These are phyloP conservation scores for Tiliacea aurago DNA, from an alignment of 2,888 invertebrate species.

Conservation along the genomic window DNA sequence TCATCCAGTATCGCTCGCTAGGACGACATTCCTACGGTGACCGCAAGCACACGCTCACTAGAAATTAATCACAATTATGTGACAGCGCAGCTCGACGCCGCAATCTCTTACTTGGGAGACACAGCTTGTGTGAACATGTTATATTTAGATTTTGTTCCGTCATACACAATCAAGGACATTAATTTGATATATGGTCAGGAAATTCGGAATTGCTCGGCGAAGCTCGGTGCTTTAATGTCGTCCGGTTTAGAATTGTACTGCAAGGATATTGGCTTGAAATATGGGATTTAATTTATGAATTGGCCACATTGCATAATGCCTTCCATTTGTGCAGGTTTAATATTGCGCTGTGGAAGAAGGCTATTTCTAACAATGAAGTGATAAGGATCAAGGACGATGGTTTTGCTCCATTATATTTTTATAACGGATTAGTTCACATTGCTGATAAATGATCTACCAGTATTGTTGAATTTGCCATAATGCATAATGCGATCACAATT, in stretches of 20 bases:
- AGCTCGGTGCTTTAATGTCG: conserved; percentile 32
- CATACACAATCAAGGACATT: conserved; percentile 63
- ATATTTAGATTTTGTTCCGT: conserved; percentile 64
- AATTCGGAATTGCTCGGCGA: conserved; percentile 55
- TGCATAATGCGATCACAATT: background rate
- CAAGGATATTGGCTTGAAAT: conserved; percentile 47
- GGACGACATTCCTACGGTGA: conserved; percentile 85
- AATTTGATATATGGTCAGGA: conserved; percentile 59
- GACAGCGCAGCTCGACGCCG: conserved; percentile 79
- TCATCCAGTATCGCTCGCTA: conserved; percentile 73
- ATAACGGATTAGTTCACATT: conserved; percentile 6
- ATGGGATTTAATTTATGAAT: conserved; percentile 57
- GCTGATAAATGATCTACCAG: background rate
- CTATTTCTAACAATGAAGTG: conserved; percentile 48
- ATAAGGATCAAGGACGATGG: conserved; percentile 46
- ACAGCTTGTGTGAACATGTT: conserved; percentile 70
- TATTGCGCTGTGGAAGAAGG: conserved; percentile 32
- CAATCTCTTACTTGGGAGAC: conserved; percentile 71
- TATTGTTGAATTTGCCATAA: background rate
- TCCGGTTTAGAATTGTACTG: conserved; percentile 53
- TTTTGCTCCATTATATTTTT: conserved; percentile 22
- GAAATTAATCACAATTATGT: conserved; percentile 89
- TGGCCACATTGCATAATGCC: conserved; percentile 43
- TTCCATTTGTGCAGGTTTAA: conserved; percentile 38
- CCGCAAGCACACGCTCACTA: conserved; percentile 87